Percentiles rank a stretch among this genome's conserved stretches.
These are phyloP conservation scores for Tiphia femorata DNA, from an alignment of 2,888 invertebrate species.

Conservation along the genomic window DNA sequence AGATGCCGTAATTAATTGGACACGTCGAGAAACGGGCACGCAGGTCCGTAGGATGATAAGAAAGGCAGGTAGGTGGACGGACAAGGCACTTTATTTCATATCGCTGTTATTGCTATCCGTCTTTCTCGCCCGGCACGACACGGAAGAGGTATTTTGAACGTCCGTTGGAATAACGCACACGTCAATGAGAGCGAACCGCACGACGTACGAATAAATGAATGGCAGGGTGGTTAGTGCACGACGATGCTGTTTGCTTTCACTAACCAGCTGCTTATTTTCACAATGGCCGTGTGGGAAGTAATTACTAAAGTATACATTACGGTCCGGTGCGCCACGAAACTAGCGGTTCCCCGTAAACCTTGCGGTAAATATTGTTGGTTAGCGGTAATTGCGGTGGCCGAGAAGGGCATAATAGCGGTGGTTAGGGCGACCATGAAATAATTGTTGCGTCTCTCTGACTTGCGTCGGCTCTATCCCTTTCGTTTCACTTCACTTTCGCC, in stretches of 20 bases:
- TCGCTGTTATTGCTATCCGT: too few species aligned
- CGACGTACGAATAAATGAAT: not conserved
- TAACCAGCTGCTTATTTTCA: slow-evolving; percentile 35
- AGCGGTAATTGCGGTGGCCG: slow-evolving; percentile 34
- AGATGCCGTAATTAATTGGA: too few species aligned
- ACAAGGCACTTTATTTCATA: too few species aligned
- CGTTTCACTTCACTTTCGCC: too few species aligned
- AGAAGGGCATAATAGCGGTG: slow-evolving; percentile 29
- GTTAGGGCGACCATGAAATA: slow-evolving; percentile 33
- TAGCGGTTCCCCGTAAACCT: slow-evolving; percentile 30
- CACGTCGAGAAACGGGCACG: too few species aligned
- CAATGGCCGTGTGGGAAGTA: slow-evolving; percentile 31
- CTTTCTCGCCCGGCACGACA: too few species aligned
- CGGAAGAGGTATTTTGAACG: too few species aligned
- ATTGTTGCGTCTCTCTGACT: slow-evolving; percentile 33
- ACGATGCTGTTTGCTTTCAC: slow-evolving; percentile 31
- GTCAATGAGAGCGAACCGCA: too few species aligned
- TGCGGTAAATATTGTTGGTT: slow-evolving; percentile 37
- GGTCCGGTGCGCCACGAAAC: slow-evolving; percentile 37
- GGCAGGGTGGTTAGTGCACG: not conserved
- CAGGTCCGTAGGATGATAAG: too few species aligned
- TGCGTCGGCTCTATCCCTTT: too few species aligned
- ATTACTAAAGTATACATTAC: slow-evolving; percentile 34
- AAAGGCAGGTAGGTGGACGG: too few species aligned
- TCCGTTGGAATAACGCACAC: too few species aligned